Evolutionary conservation across 2,113 vertebrate genomes (phyloP).

Genomic region (Alethe castanea): DNA sequence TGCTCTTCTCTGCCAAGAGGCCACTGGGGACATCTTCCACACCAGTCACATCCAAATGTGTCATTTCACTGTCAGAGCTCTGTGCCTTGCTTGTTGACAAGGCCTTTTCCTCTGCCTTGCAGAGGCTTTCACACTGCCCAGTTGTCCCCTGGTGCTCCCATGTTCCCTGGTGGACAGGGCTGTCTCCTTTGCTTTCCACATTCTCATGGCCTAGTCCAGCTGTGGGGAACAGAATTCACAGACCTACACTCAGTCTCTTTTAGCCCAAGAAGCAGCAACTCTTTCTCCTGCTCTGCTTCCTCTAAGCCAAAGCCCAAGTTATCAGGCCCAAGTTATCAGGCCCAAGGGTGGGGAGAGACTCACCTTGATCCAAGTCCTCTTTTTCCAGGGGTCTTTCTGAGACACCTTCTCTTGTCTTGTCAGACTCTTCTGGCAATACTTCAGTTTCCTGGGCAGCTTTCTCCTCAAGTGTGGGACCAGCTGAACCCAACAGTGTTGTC

Average conservation of each 20-base stretch:
- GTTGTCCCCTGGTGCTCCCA: not conserved
- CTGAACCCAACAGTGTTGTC: not conserved
- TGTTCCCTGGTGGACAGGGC: not conserved
- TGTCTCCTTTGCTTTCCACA: not conserved
- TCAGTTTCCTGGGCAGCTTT: not conserved
- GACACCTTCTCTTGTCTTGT: not conserved
- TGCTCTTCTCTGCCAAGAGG: not conserved
- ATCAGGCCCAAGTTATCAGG: not conserved
- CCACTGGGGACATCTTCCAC: not conserved
- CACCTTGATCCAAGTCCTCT: not conserved
- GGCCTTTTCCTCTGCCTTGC: not conserved
- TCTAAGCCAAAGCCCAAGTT: not conserved
- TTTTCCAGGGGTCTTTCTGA: not conserved
- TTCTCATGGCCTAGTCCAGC: not conserved
- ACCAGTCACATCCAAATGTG: not conserved
- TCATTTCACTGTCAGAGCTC: not conserved
- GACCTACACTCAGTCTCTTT: not conserved
- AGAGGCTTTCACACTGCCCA: not conserved
- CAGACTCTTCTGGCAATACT: not conserved
- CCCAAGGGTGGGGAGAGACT: not conserved
- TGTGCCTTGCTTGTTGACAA: not conserved
- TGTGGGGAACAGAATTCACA: slow-evolving; percentile 44
- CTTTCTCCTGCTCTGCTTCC: not conserved
- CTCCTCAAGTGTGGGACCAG: not conserved
- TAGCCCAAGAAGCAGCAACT: not conserved